Conservation (phyloP, 2,113 vertebrate genomes). For the Verasper variegatus region DNA sequence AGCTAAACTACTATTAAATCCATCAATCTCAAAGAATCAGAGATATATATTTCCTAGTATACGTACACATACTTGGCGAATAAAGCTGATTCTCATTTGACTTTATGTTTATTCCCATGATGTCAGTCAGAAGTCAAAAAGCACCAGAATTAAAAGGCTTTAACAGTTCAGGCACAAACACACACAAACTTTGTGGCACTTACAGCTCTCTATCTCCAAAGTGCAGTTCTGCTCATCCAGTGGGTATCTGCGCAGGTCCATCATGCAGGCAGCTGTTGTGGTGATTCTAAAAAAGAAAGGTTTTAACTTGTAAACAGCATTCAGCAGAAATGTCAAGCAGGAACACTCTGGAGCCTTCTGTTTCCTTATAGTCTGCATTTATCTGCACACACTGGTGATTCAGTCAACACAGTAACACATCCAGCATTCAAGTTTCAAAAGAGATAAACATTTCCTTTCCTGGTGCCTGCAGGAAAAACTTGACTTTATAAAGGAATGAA, state of each 20-base stretch:
- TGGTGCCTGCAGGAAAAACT: neutral
- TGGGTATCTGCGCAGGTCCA: conserved; percentile 94
- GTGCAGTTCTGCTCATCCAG: conserved; percentile 96
- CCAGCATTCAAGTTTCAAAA: neutral
- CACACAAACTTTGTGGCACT: conserved; percentile 62
- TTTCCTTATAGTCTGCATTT: neutral
- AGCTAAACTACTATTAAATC: too few species aligned
- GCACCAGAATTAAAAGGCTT: too few species aligned
- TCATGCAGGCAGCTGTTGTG: conserved; percentile 96
- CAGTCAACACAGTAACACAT: neutral
- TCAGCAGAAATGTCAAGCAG: neutral
- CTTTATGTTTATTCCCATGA: too few species aligned
- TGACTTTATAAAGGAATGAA: neutral
- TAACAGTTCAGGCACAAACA: neutral
- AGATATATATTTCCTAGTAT: too few species aligned
- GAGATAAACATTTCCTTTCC: neutral
- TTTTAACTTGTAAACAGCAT: neutral
- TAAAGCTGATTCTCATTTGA: too few species aligned
- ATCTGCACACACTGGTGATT: neutral
- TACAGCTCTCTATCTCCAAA: conserved; percentile 95
- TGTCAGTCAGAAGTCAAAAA: too few species aligned
- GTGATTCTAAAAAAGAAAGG: conserved; percentile 84
- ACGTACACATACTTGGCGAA: too few species aligned
- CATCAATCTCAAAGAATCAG: too few species aligned
- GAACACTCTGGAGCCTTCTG: neutral